Evolutionary conservation across 2,797 vertebrate species (phyloP).

Genomic region (Gymnothorax reevesii): DNA sequence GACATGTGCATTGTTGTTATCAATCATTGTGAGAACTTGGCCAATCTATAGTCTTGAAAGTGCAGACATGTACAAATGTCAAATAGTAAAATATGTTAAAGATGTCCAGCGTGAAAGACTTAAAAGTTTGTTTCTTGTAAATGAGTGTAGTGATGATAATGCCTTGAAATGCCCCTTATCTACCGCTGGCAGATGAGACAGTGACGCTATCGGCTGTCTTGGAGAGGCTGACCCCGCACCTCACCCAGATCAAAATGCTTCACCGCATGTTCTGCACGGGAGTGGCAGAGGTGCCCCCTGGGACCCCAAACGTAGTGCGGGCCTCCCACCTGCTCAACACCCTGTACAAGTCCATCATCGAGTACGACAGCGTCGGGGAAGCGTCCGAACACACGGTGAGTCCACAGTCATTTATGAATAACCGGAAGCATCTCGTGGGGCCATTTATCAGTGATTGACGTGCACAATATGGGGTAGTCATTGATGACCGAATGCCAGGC

Average conservation of each 20-base stretch:
- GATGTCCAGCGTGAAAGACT: no score
- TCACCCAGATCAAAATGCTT: conserved; percentile 91
- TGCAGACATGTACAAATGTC: no score
- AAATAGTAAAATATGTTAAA: no score
- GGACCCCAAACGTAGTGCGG: conserved; percentile 90
- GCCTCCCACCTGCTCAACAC: conserved; percentile 97
- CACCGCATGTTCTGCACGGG: conserved; percentile 95
- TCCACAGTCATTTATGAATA: neutral
- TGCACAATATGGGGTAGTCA: no score
- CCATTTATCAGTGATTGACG: no score
- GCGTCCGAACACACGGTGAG: conserved; percentile 91
- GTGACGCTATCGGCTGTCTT: conserved; percentile 87
- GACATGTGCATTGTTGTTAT: no score
- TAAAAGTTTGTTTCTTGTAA: no score
- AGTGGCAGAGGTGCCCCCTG: conserved; percentile 91
- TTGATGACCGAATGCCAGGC: no score
- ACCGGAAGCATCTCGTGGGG: neutral
- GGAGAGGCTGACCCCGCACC: conserved; percentile 83
- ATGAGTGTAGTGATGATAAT: no score
- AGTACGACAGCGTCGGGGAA: conserved; percentile 92
- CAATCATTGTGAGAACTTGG: no score
- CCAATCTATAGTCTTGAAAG: no score
- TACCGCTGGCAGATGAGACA: conserved; percentile 78
- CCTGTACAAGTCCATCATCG: conserved; percentile 94
- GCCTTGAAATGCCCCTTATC: neutral